Evolutionary conservation across 2,113 vertebrate species (phyloP).

Genomic region (Craseonycteris thonglongyai): DNA sequence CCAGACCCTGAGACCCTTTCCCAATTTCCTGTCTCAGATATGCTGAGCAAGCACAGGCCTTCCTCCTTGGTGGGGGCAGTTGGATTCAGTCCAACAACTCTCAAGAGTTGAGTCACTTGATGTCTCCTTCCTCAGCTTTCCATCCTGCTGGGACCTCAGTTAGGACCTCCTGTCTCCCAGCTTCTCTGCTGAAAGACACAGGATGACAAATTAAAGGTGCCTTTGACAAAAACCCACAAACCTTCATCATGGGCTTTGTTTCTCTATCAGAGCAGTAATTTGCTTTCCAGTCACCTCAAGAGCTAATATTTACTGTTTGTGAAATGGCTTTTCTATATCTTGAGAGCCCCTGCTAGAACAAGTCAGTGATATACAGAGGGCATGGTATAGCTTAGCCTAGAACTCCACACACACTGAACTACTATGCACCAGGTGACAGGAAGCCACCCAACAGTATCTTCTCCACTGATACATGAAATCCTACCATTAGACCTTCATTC

Average conservation of each 20-base stretch:
- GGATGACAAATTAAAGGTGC: not conserved
- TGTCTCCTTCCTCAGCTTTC: conserved; percentile 61
- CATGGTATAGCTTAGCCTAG: not conserved
- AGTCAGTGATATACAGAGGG: not conserved
- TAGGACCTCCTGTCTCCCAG: not conserved
- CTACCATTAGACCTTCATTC: not conserved
- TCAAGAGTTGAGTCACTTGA: conserved; percentile 59
- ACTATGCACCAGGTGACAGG: not conserved
- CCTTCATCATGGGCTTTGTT: not conserved
- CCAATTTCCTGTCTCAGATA: conserved; percentile 71
- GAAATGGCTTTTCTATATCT: conserved; percentile 6
- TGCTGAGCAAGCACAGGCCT: conserved; percentile 72
- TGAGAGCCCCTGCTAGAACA: not conserved
- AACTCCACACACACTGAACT: not conserved
- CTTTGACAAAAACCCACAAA: not conserved
- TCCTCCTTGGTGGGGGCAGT: conserved; percentile 57
- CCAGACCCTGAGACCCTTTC: conserved; percentile 73
- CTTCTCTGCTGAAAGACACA: not conserved
- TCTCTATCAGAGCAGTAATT: conserved; percentile 13
- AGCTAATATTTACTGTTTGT: conserved; percentile 36
- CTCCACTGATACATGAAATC: not conserved
- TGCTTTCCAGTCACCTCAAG: not conserved
- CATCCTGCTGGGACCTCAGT: conserved; percentile 49
- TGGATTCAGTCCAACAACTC: conserved; percentile 53
- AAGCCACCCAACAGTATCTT: not conserved